phyloP scores from a whole-genome alignment of 2,888 invertebrate genomes.

The Diaphora mendica region DNA sequence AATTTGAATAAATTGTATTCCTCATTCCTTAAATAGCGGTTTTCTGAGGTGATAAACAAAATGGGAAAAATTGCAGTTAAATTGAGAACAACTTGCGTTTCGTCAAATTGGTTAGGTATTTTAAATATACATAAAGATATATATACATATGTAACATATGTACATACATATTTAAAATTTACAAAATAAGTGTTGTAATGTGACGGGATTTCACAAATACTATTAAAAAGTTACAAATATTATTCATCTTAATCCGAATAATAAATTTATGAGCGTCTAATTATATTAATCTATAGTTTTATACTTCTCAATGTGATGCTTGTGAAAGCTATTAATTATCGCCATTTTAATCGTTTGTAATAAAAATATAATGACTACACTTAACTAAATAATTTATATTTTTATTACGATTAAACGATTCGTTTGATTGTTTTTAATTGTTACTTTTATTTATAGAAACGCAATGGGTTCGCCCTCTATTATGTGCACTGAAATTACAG shows the following conservation, averaged over 20 bases:
- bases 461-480: not conserved
- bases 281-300: conserved; percentile 8
- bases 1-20: not conserved
- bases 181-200: not conserved
- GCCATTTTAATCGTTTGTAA: conserved; percentile 9
- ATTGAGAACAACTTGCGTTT: not conserved
- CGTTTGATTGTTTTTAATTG: not conserved
- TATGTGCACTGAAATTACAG: not conserved
- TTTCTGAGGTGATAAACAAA: not conserved
- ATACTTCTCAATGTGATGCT: not conserved
- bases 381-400: not conserved
- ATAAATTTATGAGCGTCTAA: not conserved
- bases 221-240: not conserved
- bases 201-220: not conserved
- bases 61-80: not conserved
- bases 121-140: no score
- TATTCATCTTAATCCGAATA: not conserved
- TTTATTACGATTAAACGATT: not conserved
- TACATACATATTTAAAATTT: no score
- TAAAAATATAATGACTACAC: not conserved
- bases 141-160: no score
- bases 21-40: not conserved
- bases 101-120: not conserved
- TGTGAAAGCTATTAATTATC: conserved; percentile 8
- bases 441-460: not conserved